These are phyloP conservation scores for Pyrrhia umbra DNA, from an alignment of 2,888 invertebrate species.

Conservation along the genomic window DNA sequence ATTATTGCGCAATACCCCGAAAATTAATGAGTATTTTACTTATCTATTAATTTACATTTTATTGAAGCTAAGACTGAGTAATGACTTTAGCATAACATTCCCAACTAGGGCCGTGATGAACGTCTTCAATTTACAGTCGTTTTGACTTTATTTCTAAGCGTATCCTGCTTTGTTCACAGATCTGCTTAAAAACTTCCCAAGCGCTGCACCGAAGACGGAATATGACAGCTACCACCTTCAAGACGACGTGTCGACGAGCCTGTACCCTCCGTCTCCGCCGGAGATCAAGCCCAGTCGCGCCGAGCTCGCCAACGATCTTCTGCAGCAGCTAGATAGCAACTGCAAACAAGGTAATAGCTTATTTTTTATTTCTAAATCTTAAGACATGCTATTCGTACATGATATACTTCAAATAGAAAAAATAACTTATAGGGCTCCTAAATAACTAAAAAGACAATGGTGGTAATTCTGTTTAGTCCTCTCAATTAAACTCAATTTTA, in stretches of 20 bases:
- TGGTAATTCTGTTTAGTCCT: too few relatives aligned
- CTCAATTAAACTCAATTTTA: too few relatives aligned
- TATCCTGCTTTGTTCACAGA: slow-evolving; percentile 70
- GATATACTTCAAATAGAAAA: too few relatives aligned
- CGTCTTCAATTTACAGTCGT: background rate
- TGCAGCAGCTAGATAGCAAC: slow-evolving; percentile 92
- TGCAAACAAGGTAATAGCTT: slow-evolving; percentile 91
- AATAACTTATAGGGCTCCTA: too few relatives aligned
- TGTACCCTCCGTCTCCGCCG: slow-evolving; percentile 85
- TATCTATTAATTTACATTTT: background rate
- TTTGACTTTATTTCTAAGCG: background rate
- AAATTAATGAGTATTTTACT: background rate
- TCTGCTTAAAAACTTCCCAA: slow-evolving; percentile 84
- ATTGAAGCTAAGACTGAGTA: background rate
- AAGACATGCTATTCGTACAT: too few relatives aligned
- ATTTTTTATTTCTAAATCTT: too few relatives aligned
- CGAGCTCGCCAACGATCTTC: slow-evolving; percentile 91
- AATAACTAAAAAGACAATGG: too few relatives aligned
- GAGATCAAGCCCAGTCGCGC: slow-evolving; percentile 87
- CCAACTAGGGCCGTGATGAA: background rate
- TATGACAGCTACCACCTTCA: slow-evolving; percentile 71
- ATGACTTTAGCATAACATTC: background rate
- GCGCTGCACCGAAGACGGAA: slow-evolving; percentile 82
- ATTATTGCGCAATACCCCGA: slow-evolving; percentile 11
- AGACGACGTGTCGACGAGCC: slow-evolving; percentile 75